Percentiles rank a stretch among this genome's conserved stretches.
phyloP scores from a whole-genome alignment of 1,140 invertebrate genomes.

The Leptonema lineaticorne region DNA sequence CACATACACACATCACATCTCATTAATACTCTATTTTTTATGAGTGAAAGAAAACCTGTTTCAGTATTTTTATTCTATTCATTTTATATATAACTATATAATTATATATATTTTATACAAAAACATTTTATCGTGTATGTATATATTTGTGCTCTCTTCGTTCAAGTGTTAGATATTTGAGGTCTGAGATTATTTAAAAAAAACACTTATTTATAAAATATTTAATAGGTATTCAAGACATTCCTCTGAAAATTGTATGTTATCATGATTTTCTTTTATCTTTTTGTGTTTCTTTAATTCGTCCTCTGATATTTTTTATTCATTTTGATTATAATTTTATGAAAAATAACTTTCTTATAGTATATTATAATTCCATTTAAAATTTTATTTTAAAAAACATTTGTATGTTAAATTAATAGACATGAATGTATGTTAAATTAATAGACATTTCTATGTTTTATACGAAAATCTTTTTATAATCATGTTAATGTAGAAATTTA shows the following conservation, averaged over 20 bases:
- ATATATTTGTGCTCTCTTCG: conserved; percentile 13
- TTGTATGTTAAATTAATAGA: too few species aligned
- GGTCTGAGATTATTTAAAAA: conserved; percentile 5
- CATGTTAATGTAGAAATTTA: too few species aligned
- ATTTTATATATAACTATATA: not conserved
- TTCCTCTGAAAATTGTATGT: not conserved
- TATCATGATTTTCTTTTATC: not conserved
- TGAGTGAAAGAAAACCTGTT: not conserved
- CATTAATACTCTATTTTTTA: conserved; percentile 3
- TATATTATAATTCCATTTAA: too few species aligned
- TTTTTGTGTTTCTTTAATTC: not conserved
- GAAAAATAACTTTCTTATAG: too few species aligned
- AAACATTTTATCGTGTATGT: not conserved
- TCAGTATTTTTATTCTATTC: conserved; percentile 3
- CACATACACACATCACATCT: not conserved
- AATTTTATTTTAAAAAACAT: too few species aligned
- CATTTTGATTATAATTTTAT: too few species aligned
- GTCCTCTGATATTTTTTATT: not conserved
- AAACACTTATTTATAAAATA: not conserved
- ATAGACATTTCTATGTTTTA: too few species aligned
- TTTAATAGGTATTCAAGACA: not conserved
- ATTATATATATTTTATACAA: not conserved
- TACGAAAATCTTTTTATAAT: too few species aligned
- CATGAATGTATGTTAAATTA: too few species aligned
- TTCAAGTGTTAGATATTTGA: not conserved